Evolutionary conservation across 2,888 invertebrate genomes (phyloP), one percentile per base, ranked within the genome.

Genomic region (Chrysolina haemoptera): DNA sequence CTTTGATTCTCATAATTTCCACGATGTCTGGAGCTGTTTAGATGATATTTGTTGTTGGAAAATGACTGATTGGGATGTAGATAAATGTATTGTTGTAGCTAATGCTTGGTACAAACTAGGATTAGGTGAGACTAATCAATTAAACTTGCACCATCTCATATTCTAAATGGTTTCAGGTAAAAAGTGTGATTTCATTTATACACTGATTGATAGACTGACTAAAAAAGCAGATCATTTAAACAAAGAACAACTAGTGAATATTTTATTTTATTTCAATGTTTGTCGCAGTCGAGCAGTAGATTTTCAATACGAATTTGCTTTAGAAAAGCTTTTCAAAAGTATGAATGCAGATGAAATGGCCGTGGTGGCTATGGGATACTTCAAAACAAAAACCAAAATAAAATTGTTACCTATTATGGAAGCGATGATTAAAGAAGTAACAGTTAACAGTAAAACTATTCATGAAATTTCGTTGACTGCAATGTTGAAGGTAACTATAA

Each of bases 351-450:
- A 93, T 78, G 95, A 96, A 84, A 85, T 95, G 73, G 93, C 92
- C 12, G 90, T 95, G 14, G 90, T 94, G 79, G 90, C 93, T 5
- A 92, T 94, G 91, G 94, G 93, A 0, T 95, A 94, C 85, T 96
- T 96, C 82, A 95, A 95, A 88, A 93, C 92, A 16, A 90, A 92
- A 87, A 93, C 92, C 1, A 90, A 89, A 16, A 89, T 95, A 65
- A 89, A 90, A 76, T 80, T 87, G 2, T 88, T 88, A 68, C 88
- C 93, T 0, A 90, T 93, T 46, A 64, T 84, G 62, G 68, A 81
- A 40, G 72, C 77, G 10, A 87, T 88, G 85, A 79, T 86, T 9
- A 78, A 87, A 1, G 89, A 88, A 82, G 84, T 92, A 0, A 89
- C 89, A n/a, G 84, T 88, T 10, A 88, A 91, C 76, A 82, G 90